Percentiles rank a stretch among this genome's conserved stretches.
Conservation (phyloP, 2,888 invertebrate genomes). For the Drosophila nr. fundita region DNA sequence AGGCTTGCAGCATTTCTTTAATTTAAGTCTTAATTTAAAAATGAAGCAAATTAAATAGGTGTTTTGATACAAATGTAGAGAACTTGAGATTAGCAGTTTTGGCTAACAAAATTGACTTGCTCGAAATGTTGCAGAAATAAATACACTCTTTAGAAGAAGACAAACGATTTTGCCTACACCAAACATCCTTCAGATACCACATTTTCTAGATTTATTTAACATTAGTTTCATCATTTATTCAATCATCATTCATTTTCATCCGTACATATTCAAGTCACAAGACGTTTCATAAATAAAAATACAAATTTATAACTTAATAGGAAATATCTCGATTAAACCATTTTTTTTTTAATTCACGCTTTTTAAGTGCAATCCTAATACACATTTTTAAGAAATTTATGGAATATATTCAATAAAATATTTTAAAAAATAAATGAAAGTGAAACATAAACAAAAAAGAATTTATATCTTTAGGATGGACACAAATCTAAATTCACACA, state of each 20-base stretch:
- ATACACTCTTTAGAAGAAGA: neutral
- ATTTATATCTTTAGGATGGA: neutral
- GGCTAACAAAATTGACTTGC: neutral
- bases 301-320: no score
- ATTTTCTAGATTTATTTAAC: neutral
- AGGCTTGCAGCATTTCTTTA: neutral
- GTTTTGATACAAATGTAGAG: no score
- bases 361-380: neutral
- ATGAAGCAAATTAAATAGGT: neutral
- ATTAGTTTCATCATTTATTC: neutral
- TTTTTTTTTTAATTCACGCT: neutral
- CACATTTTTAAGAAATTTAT: neutral
- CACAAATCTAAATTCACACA: neutral
- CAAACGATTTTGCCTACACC: neutral
- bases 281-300: no score
- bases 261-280: fast-evolving
- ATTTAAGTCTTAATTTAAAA: neutral
- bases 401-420: neutral
- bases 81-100: neutral
- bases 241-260: neutral
- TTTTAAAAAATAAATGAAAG: neutral
- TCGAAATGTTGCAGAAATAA: neutral
- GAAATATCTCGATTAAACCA: no score
- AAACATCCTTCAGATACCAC: neutral
- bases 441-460: neutral